Conservation (phyloP, 2,113 vertebrate species). For the Oophaga pumilio region DNA sequence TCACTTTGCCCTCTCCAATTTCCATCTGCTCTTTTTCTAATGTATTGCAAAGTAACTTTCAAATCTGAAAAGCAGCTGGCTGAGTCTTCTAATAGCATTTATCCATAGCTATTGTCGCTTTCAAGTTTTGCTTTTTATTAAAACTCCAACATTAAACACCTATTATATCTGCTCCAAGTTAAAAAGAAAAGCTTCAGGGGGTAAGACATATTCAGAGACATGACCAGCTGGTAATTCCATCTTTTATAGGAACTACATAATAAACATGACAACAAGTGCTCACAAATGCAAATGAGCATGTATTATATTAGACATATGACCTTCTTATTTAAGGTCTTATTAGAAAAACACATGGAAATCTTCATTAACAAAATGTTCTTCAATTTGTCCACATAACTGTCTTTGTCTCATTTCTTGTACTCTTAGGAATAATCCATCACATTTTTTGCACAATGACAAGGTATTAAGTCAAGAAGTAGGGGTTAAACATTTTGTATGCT, state of each 20-base stretch:
- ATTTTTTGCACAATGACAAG: not conserved
- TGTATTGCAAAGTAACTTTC: slow-evolving; percentile 52
- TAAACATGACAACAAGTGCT: slow-evolving; percentile 40
- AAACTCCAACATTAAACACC: slow-evolving; percentile 46
- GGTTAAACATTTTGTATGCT: not conserved
- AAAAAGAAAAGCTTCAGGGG: slow-evolving; percentile 44
- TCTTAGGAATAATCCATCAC: not conserved
- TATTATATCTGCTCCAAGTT: slow-evolving; percentile 45
- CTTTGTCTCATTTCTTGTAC: not conserved
- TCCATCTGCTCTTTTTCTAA: slow-evolving; percentile 53
- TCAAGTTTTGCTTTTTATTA: slow-evolving; percentile 53
- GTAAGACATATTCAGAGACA: slow-evolving; percentile 47
- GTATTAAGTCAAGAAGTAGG: not conserved
- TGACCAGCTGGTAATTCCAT: slow-evolving; percentile 55
- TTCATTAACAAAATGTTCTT: not conserved
- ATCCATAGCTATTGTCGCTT: slow-evolving; percentile 42
- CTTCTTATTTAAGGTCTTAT: slow-evolving; percentile 34
- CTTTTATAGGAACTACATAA: slow-evolving; percentile 33
- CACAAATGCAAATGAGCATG: slow-evolving; percentile 32
- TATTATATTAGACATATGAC: slow-evolving; percentile 12
- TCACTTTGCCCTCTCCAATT: slow-evolving; percentile 48
- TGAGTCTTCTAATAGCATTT: slow-evolving; percentile 53
- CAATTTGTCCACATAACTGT: not conserved
- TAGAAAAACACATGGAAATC: not conserved
- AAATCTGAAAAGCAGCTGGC: slow-evolving; percentile 48